Conservation (phyloP, 1,140 invertebrate species). For the Megalopta genalis region DNA sequence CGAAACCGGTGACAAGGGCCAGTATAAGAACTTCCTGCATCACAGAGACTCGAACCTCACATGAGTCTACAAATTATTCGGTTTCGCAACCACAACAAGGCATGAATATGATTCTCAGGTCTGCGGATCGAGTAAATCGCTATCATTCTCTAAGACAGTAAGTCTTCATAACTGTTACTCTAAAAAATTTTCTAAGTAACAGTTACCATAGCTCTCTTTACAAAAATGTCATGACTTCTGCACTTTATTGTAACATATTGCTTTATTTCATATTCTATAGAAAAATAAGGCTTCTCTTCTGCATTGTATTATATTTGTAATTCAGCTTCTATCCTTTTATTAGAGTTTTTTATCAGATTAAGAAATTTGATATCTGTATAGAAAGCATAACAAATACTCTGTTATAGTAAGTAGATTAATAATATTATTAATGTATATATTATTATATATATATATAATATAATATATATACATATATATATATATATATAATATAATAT, state of each 20-base stretch:
- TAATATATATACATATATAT: no score
- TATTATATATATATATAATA: no score
- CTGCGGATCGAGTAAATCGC: conserved; percentile 76
- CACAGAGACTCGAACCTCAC: conserved; percentile 64
- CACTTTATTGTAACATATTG: conserved; percentile 16
- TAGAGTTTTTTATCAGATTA: neutral
- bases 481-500: no score
- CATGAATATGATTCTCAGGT: conserved; percentile 77
- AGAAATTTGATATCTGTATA: no score
- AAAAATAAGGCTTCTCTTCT: neutral
- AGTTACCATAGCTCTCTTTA: conserved; percentile 49
- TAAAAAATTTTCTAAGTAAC: conserved; percentile 45
- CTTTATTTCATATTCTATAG: neutral
- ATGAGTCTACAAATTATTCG: conserved; percentile 69
- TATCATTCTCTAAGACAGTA: conserved; percentile 78
- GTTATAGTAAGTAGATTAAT: no score
- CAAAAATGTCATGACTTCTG: neutral
- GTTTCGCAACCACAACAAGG: conserved; percentile 66
- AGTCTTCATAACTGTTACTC: conserved; percentile 67
- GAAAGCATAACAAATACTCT: no score
- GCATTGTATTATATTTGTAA: neutral
- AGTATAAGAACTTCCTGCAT: conserved; percentile 69
- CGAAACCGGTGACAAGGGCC: conserved; percentile 74
- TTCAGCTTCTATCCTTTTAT: conserved; percentile 4
- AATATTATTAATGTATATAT: no score